Base-by-base conservation (phyloP, 2,888 invertebrate genomes). In the Synanthedon formicaeformis region DNA sequence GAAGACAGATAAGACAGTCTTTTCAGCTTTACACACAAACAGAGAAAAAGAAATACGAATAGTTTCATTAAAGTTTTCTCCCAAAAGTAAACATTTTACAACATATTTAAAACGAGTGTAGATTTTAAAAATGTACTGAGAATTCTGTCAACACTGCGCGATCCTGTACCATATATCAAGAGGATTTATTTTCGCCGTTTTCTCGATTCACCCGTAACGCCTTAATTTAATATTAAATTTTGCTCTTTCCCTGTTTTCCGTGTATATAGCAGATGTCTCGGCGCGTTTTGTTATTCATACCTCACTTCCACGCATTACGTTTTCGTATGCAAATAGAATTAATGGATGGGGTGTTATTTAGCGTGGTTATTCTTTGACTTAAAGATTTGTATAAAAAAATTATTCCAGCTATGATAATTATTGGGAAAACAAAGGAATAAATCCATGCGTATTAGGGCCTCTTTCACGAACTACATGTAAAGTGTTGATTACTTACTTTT, bases 181-280 rank as follows among this genome's bases (percentile, higher is more conserved):
- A 72, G 80, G 84, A 86, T 86, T 86, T 86, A 86, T 85, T 77
- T 69, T 72, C 77, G 78, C 79, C 83, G 76, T 74, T 73, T 78
- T 76, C 84, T 81, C 85, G 81, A 85, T 85, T 83, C 79, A 71
- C 72, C 75, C 77, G 74, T 78, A 81, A 84, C 81, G 76, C 82
- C 83, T 84, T 86, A 86, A 86, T 86, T 86, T 85, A 85, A 85
- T 86, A 85, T 84, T 83, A 85, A 85, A 86, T 85, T 81, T 75
- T 78, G 79, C 78, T 76, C 74, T 75, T 74, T 78, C 69, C 69
- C 62, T 66, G 66, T 71, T 70, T 71, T 68, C 71, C 68, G 73
- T 23, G 16, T 12, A 67, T 66, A 69, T 67, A 71, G 75, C 78
- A 82, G 75, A 82, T 80, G 83, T 79, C 77, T 79, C 77, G 73